Percentiles rank a stretch among this genome's conserved stretches.
These are phyloP conservation scores for Apocheima hispidaria DNA, from an alignment of 2,888 invertebrate species.

Conservation along the genomic window DNA sequence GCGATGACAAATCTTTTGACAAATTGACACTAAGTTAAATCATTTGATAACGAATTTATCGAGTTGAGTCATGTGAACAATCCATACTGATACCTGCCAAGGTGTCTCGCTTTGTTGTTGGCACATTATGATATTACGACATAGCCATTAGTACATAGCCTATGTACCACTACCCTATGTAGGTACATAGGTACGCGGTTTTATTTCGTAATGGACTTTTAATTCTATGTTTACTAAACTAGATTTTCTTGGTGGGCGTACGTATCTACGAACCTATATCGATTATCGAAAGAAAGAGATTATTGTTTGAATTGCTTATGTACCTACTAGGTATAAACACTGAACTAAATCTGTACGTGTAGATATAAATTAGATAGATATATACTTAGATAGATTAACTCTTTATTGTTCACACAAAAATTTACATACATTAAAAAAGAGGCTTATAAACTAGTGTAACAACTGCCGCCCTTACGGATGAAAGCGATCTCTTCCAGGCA, in stretches of 20 bases:
- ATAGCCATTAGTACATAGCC: neutral
- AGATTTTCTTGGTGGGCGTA: neutral
- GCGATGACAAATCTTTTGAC: slow-evolving; percentile 35
- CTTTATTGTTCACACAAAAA: too few species aligned
- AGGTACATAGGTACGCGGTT: neutral
- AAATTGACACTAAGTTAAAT: slow-evolving; percentile 37
- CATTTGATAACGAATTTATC: slow-evolving; percentile 31
- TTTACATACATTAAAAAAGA: too few species aligned
- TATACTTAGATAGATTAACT: too few species aligned
- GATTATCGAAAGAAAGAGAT: neutral
- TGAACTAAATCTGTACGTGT: too few species aligned
- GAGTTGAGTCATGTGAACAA: slow-evolving; percentile 16
- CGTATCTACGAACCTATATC: neutral
- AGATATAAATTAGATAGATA: too few species aligned
- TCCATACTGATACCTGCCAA: slow-evolving; percentile 7
- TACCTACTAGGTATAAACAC: too few species aligned
- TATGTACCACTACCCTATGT: too few species aligned
- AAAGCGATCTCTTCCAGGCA: too few species aligned
- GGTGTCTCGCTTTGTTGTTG: slow-evolving; percentile 6
- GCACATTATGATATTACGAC: slow-evolving; percentile 7
- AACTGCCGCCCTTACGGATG: too few species aligned
- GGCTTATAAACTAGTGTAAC: too few species aligned
- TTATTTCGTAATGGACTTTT: slow-evolving; percentile 5
- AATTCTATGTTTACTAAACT: neutral
- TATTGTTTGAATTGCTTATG: too few species aligned